Evolutionary conservation across 2,797 vertebrate genomes (phyloP).

Genomic region (Anolis apletophallus): DNA sequence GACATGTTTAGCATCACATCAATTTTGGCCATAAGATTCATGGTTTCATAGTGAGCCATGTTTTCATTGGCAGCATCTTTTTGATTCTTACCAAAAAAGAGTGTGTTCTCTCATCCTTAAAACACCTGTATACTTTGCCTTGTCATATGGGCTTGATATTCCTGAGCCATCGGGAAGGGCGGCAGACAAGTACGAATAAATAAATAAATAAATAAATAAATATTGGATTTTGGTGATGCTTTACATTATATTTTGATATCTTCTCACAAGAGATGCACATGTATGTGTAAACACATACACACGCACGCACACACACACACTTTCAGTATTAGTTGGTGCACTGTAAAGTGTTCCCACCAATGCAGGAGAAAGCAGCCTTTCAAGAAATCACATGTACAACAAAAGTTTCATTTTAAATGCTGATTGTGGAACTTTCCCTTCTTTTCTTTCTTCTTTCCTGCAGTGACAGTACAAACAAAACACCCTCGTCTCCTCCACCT

Average conservation of each 20-base stretch:
- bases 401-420: neutral
- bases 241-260: neutral
- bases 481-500: constrained; percentile 85
- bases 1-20: neutral
- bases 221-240: neutral
- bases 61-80: neutral
- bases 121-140: neutral
- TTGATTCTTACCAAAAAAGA: neutral
- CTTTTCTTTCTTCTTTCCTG: constrained; percentile 48
- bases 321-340: neutral
- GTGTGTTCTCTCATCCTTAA: constrained; percentile 27
- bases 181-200: no score
- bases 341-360: neutral
- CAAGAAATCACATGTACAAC: neutral
- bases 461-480: constrained; percentile 83
- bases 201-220: no score
- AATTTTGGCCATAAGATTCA: neutral
- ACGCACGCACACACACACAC: no score
- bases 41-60: neutral
- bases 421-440: constrained; percentile 51
- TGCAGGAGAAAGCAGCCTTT: neutral
- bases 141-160: neutral
- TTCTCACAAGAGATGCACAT: neutral
- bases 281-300: no score
- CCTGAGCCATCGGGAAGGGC: no score